Conservation (phyloP, 2,797 vertebrate species). For the Meda fulgida region DNA sequence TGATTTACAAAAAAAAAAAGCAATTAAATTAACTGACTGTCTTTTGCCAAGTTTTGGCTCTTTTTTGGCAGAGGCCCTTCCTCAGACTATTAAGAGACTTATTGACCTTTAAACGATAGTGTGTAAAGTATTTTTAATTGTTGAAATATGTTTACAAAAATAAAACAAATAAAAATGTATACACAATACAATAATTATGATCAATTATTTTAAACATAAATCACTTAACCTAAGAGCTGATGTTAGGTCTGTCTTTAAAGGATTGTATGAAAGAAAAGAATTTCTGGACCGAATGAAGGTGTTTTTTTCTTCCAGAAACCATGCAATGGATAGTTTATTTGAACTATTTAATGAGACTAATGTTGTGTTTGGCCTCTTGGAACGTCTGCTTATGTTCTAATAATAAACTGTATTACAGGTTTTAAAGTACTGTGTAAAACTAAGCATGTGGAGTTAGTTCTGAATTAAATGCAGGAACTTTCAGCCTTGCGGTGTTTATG, state of each 20-base stretch:
- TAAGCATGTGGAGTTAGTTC: not conserved
- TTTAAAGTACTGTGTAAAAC: slow-evolving; percentile 2
- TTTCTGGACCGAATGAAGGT: not conserved
- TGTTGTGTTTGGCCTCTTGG: slow-evolving; percentile 11
- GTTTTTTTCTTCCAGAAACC: not conserved
- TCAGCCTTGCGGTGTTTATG: slow-evolving; percentile 1
- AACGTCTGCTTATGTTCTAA: slow-evolving; percentile 4
- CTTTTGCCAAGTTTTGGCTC: not conserved
- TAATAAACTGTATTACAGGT: slow-evolving; percentile 9
- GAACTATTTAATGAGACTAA: not conserved
- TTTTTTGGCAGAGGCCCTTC: not conserved
- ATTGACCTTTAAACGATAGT: not conserved
- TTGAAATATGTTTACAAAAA: not conserved
- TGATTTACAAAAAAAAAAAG: not conserved
- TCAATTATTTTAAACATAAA: not conserved
- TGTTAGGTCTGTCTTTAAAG: not conserved
- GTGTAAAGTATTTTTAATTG: not conserved
- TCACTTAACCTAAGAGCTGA: not conserved
- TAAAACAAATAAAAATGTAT: not conserved
- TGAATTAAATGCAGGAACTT: not conserved
- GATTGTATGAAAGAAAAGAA: not conserved
- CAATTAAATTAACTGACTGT: not conserved
- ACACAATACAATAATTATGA: not conserved
- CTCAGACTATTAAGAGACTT: too few species aligned
- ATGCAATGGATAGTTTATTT: slow-evolving; percentile 14